phyloP scores from a whole-genome alignment of 2,888 invertebrate species.

The Parapristionchus giblindavisi region DNA sequence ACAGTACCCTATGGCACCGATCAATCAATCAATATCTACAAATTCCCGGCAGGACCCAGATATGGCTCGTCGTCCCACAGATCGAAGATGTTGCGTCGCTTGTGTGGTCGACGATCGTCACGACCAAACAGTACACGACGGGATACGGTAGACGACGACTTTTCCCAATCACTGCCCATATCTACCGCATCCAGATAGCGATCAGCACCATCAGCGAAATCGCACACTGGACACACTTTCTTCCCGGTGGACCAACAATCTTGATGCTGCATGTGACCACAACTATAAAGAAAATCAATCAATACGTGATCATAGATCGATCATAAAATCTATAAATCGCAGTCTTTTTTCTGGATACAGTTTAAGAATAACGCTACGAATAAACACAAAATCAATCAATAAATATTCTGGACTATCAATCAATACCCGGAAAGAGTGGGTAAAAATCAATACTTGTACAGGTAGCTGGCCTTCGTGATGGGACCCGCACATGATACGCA shows the following conservation, averaged over 20 bases:
- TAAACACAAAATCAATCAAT: no score
- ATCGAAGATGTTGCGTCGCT: conserved; percentile 40
- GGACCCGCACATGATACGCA: conserved; percentile 39
- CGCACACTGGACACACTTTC: conserved; percentile 31
- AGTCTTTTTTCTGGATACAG: no score
- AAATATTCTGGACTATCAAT: not conserved
- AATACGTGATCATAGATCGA: no score
- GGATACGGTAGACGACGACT: not conserved
- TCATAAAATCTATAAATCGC: no score
- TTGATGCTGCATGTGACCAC: conserved; percentile 46
- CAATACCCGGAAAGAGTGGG: not conserved
- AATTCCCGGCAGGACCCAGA: conserved; percentile 30
- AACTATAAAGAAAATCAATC: conserved; percentile 44
- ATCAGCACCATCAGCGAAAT: not conserved
- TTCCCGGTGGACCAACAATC: conserved; percentile 37
- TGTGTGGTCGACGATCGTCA: conserved; percentile 4
- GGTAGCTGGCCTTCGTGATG: conserved; percentile 39
- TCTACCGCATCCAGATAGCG: not conserved
- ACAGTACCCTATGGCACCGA: no score
- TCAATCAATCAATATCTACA: no score
- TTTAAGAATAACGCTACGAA: no score
- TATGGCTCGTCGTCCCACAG: conserved; percentile 38
- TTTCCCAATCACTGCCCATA: no score
- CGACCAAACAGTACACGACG: not conserved
- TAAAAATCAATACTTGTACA: conserved; percentile 41